Conservation (phyloP, 2,797 vertebrate genomes). For the Anas capensis region DNA sequence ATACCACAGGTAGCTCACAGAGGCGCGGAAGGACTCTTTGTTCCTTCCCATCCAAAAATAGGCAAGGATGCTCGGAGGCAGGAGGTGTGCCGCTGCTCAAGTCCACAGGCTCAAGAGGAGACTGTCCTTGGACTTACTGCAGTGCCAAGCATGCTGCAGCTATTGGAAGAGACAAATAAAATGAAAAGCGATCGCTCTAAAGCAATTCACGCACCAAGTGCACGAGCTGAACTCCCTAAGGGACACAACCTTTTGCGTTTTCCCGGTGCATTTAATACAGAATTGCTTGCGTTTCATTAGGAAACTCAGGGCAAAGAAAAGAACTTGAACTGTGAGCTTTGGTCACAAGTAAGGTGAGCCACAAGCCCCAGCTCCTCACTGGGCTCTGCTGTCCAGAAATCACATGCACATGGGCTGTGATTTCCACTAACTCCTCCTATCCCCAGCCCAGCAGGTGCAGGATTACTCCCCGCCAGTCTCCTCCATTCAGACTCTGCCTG, state of each 20-base stretch:
- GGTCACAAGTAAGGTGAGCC: neutral
- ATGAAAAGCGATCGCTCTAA: neutral
- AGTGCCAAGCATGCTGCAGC: neutral
- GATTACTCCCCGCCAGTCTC: neutral
- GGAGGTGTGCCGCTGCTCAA: neutral
- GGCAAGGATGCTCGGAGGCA: neutral
- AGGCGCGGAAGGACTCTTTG: neutral
- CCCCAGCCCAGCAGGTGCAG: neutral
- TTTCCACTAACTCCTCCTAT: neutral
- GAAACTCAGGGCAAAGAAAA: neutral
- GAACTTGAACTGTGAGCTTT: neutral
- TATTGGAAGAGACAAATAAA: neutral
- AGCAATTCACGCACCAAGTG: neutral
- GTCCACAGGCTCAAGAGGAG: neutral
- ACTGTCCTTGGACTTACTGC: neutral
- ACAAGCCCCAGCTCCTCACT: neutral
- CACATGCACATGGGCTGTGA: rapidly evolving
- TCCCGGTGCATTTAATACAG: neutral
- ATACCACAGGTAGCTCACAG: neutral
- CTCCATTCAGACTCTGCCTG: neutral
- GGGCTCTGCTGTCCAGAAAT: neutral
- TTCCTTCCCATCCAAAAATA: neutral
- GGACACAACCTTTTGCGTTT: neutral
- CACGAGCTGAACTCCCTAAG: neutral
- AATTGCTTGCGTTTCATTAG: neutral